phyloP scores from a whole-genome alignment of 2,113 vertebrate genomes.

The Gobiocypris rarus region DNA sequence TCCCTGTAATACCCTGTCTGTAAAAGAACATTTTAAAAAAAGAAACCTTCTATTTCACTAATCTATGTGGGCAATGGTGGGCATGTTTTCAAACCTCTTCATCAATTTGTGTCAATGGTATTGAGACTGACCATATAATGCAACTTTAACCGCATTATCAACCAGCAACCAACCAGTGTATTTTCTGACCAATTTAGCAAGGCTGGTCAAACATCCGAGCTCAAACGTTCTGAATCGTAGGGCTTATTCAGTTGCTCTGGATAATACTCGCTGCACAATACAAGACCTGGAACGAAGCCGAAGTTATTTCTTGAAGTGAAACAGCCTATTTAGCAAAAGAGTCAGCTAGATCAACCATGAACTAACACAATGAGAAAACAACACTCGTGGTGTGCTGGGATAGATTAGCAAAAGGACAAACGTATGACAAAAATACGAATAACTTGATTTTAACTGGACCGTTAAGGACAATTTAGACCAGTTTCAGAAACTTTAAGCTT shows the following conservation, averaged over 20 bases:
- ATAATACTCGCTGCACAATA: not conserved
- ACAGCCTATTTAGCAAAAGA: constrained; percentile 1
- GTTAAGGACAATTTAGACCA: not conserved
- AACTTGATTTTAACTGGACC: not conserved
- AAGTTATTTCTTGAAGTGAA: constrained; percentile 21
- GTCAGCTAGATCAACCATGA: not conserved
- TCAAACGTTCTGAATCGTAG: not conserved
- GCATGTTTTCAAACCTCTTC: not conserved
- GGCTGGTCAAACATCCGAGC: not conserved
- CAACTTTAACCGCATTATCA: not conserved
- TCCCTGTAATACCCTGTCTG: not conserved
- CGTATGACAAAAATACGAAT: not conserved
- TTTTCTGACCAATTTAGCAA: not conserved
- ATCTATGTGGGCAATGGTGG: not conserved
- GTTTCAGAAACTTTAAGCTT: not conserved
- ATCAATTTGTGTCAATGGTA: not conserved
- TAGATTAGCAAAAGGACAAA: not conserved
- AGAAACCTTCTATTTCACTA: not conserved
- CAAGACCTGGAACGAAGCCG: not conserved
- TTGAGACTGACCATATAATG: not conserved
- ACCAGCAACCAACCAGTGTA: not conserved
- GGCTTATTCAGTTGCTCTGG: constrained; percentile 15
- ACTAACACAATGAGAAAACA: constrained; percentile 11
- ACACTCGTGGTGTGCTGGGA: not conserved
- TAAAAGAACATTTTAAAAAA: not conserved